These are phyloP conservation scores for Scaptomyza polygonia DNA, from an alignment of 2,888 invertebrate genomes.

Conservation along the genomic window DNA sequence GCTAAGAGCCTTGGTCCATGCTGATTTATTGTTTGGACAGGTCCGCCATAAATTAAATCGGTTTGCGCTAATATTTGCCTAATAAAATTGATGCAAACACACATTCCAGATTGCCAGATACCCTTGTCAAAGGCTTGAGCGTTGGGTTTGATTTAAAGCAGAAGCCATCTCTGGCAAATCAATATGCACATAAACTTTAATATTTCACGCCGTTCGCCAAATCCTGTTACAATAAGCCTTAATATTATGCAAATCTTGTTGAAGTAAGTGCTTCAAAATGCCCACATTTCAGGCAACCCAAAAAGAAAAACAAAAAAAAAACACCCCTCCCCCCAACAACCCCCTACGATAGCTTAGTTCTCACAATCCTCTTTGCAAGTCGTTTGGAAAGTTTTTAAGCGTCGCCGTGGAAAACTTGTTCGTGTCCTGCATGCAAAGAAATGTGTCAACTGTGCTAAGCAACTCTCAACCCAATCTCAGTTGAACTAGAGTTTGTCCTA, in stretches of 20 bases:
- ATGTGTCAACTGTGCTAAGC: slow-evolving; percentile 60
- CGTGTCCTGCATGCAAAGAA: slow-evolving; percentile 75
- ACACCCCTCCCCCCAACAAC: neutral
- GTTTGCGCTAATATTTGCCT: slow-evolving; percentile 67
- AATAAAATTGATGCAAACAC: slow-evolving; percentile 65
- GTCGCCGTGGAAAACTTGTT: slow-evolving; percentile 70
- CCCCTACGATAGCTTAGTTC: slow-evolving; percentile 49
- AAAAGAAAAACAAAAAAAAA: slow-evolving; percentile 1
- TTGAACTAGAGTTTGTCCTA: slow-evolving; percentile 33
- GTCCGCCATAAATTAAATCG: slow-evolving; percentile 65
- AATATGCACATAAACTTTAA: slow-evolving; percentile 78
- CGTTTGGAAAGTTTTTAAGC: slow-evolving; percentile 69
- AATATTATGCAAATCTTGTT: slow-evolving; percentile 75
- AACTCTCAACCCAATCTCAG: slow-evolving; percentile 29
- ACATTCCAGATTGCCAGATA: slow-evolving; percentile 15
- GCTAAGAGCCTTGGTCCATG: slow-evolving; percentile 7
- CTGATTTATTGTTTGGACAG: slow-evolving; percentile 70
- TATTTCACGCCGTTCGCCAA: slow-evolving; percentile 73
- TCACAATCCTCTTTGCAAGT: slow-evolving; percentile 61
- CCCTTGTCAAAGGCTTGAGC: slow-evolving; percentile 65
- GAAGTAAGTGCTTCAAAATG: slow-evolving; percentile 46
- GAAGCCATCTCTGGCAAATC: slow-evolving; percentile 48
- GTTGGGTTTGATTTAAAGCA: slow-evolving; percentile 17
- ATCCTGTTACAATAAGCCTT: slow-evolving; percentile 75
- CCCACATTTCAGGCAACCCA: slow-evolving; percentile 7